Evolutionary conservation across 2,113 vertebrate genomes (phyloP).

Genomic region (Eleginops maclovinus): DNA sequence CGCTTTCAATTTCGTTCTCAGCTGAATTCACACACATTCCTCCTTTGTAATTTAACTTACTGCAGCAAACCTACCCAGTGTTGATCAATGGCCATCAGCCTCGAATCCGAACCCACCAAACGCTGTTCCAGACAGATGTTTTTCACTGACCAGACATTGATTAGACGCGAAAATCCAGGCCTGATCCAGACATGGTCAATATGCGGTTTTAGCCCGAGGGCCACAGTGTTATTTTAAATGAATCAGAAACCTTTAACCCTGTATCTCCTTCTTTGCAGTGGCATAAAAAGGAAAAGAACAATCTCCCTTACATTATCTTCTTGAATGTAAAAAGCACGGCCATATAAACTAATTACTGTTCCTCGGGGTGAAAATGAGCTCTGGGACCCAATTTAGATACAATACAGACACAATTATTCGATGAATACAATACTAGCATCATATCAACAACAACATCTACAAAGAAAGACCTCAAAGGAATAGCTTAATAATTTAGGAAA

Average conservation of each 20-base stretch:
- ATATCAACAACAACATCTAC: not conserved
- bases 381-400: not conserved
- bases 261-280: no score
- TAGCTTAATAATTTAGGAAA: not conserved
- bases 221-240: constrained; percentile 19
- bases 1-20: constrained; percentile 16
- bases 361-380: not conserved
- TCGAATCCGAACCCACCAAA: constrained; percentile 34
- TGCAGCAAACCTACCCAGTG: not conserved
- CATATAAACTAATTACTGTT: not conserved
- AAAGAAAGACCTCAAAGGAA: not conserved
- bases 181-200: constrained; percentile 59
- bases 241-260: constrained; percentile 25
- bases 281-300: no score
- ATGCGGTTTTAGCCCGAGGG: constrained; percentile 47
- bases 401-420: not conserved
- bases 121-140: constrained; percentile 33
- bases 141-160: constrained; percentile 53
- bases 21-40: constrained; percentile 21
- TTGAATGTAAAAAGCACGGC: not conserved
- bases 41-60: constrained; percentile 29
- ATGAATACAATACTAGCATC: not conserved
- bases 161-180: constrained; percentile 46
- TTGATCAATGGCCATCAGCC: constrained; percentile 46
- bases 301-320: not conserved